Conservation (phyloP, 1,140 invertebrate species). For the Drosophila suzukii region DNA sequence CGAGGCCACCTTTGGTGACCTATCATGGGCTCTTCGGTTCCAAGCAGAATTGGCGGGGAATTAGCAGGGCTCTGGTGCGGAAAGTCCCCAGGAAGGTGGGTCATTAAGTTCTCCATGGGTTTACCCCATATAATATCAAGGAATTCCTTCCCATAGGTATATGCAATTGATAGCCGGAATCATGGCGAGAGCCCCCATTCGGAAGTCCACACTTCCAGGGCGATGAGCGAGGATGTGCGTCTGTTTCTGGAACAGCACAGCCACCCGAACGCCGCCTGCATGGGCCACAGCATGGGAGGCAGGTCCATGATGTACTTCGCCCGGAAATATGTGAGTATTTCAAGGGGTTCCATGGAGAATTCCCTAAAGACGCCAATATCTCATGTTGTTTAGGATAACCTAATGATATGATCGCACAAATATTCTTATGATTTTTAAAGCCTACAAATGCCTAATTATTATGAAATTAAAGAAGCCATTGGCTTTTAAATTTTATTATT, state of each 20-base stretch:
- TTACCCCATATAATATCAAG: not conserved
- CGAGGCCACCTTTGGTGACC: slow-evolving; percentile 89
- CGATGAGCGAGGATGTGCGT: slow-evolving; percentile 90
- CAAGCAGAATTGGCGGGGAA: slow-evolving; percentile 93
- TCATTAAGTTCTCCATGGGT: not conserved
- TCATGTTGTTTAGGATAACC: no score
- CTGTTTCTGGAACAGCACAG: slow-evolving; percentile 84
- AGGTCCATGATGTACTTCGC: slow-evolving; percentile 92
- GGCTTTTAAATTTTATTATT: no score
- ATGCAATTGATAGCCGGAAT: slow-evolving; percentile 94
- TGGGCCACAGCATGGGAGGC: slow-evolving; percentile 97
- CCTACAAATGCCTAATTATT: no score
- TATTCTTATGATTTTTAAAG: no score
- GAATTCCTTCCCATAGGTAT: slow-evolving; percentile 84
- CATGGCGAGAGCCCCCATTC: slow-evolving; percentile 95
- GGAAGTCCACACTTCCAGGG: slow-evolving; percentile 88
- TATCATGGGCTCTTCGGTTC: slow-evolving; percentile 95
- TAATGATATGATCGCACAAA: no score
- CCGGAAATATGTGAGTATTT: slow-evolving; percentile 85
- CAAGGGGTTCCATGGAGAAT: not conserved
- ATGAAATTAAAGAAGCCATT: no score
- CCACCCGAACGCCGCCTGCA: slow-evolving; percentile 87
- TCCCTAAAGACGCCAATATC: not conserved
- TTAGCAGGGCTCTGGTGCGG: slow-evolving; percentile 90
- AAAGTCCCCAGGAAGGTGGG: slow-evolving; percentile 86